Evolutionary conservation across 2,113 vertebrate genomes (phyloP).

Genomic region (Orcinus orca): DNA sequence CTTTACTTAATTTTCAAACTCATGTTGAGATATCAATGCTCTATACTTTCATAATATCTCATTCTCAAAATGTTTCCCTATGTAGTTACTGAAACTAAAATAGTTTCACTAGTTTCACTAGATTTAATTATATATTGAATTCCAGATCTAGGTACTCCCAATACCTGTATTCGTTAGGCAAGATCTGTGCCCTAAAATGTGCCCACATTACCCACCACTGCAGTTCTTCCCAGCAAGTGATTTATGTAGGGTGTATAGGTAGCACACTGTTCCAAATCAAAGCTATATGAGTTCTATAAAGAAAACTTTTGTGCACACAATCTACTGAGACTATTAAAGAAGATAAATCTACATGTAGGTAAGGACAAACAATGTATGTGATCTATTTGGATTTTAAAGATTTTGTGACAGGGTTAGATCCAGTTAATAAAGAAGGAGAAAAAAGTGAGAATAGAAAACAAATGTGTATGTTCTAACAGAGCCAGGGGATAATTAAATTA

Average conservation of each 20-base stretch:
- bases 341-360: background rate
- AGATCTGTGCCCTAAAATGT: background rate
- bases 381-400: conserved; percentile 1
- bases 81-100: background rate
- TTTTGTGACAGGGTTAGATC: background rate
- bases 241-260: background rate
- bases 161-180: background rate
- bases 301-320: background rate
- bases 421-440: background rate
- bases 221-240: background rate
- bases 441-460: background rate
- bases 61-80: background rate
- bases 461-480: background rate
- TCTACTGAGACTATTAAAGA: background rate
- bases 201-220: background rate
- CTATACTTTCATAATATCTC: background rate
- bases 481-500: conserved; percentile 52
- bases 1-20: conserved; percentile 10
- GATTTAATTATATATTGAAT: background rate
- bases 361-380: background rate
- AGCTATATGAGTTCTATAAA: background rate
- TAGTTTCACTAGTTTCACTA: background rate
- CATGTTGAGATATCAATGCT: background rate
- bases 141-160: background rate
- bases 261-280: background rate